Evolutionary conservation across 2,888 invertebrate genomes (phyloP).

Genomic region (Baccha elongata): DNA sequence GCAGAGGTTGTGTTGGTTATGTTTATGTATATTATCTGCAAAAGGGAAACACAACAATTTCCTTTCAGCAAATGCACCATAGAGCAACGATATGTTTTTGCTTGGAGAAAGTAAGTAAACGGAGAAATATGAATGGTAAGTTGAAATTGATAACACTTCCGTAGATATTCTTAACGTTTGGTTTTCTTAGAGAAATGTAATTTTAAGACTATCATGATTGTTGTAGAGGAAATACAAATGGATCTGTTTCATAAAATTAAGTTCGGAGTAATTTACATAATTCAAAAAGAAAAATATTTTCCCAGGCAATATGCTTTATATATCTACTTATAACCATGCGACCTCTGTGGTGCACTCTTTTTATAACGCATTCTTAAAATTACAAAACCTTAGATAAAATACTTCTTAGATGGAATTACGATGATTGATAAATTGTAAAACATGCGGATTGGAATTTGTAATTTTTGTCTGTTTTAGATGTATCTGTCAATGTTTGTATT

Average conservation of each 20-base stretch:
- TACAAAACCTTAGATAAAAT: too few species aligned
- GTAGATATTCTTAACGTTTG: slow-evolving; percentile 9
- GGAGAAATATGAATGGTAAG: slow-evolving; percentile 49
- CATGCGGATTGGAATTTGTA: too few species aligned
- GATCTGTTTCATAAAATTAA: slow-evolving; percentile 31
- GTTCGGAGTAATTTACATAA: neutral
- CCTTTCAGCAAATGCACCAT: slow-evolving; percentile 49
- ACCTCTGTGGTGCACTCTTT: too few species aligned
- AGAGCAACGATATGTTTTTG: slow-evolving; percentile 13
- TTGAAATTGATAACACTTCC: slow-evolving; percentile 53
- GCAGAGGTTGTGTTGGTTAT: slow-evolving; percentile 45
- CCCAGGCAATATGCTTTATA: neutral
- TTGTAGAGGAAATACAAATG: slow-evolving; percentile 40
- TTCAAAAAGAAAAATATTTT: neutral
- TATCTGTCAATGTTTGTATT: too few species aligned
- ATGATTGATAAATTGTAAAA: too few species aligned
- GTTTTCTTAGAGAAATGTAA: slow-evolving; percentile 3
- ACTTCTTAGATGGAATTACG: too few species aligned
- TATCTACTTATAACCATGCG: too few species aligned
- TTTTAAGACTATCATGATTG: slow-evolving; percentile 20
- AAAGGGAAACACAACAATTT: slow-evolving; percentile 52
- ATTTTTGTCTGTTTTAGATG: too few species aligned
- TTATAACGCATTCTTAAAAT: too few species aligned
- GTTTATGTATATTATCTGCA: neutral
- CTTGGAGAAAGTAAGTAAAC: slow-evolving; percentile 16